Base-by-base conservation (phyloP, 1,140 invertebrate species). In the Ips nitidus region DNA sequence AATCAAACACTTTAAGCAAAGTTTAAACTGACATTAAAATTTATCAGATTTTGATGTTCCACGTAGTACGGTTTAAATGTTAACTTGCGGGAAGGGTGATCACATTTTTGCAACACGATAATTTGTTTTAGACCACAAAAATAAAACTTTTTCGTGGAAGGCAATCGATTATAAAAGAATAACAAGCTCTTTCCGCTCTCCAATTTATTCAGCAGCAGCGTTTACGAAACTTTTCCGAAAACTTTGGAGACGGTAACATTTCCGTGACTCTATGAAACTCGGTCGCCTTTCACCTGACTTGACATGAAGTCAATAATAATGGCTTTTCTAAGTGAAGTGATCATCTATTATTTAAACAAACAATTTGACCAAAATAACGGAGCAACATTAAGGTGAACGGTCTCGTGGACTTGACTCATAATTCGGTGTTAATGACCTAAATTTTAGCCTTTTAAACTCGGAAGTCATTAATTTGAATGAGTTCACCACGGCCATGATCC, bases 391-490 rank as follows among this genome's bases (percentile, higher is more conserved):
- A 58, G 38, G 56, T 58, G 39, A 40, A 58, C 37, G 56, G 39
- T 58, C 56, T 58, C 56, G 56, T 41, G 56, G 56, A 58, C 56
- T 58, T 58, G 38, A 58, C 40, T 58, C 56, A 41, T 58, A 22
- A 39, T 40, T 22, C 37, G 7, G 8, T 58, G 56, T 58, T 58
- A 58, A 58, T 58, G 56, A 58, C 56, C 56, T 40, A 58, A 58
- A 58, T 58, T 58, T 58, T 22, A 22, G 40, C 2, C 22, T 22
- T 22, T 47, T 4, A 47, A 47, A 47, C 4, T 47, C 36, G 52
- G 52, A 55, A 37, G 52, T 55, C 52, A 36, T 55, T 38, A 55
- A 38, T 55, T 36, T 6, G 52, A 38, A 22, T 22, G 6, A 50
- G 22, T 50, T 50, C 45, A 6, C 6, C 6, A 3, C 2, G 22